These are phyloP conservation scores for Galeruca laticollis DNA, from an alignment of 2,888 invertebrate species.

Conservation along the genomic window DNA sequence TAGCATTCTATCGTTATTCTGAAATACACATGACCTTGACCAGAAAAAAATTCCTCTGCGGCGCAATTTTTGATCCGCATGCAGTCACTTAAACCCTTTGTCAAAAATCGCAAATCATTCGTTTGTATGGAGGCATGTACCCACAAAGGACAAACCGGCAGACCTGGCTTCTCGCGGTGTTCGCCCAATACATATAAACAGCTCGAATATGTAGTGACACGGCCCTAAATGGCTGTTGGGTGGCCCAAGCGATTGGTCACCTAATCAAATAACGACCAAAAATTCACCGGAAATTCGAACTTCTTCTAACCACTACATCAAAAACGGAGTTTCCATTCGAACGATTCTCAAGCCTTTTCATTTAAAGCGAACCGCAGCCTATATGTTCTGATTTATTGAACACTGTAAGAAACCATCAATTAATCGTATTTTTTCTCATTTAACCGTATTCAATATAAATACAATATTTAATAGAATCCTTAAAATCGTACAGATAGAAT, in stretches of 20 bases:
- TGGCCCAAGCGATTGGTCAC: conserved; percentile 25
- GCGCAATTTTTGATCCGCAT: too few species aligned
- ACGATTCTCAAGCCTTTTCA: conserved; percentile 11
- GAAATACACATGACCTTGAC: too few species aligned
- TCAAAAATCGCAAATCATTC: conserved; percentile 39
- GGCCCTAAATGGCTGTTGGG: conserved; percentile 34
- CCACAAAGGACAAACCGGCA: conserved; percentile 44
- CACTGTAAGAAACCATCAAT: background rate
- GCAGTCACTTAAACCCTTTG: conserved; percentile 46
- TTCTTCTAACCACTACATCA: background rate
- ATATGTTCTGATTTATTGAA: conserved; percentile 14
- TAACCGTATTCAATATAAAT: background rate
- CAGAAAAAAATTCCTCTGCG: too few species aligned
- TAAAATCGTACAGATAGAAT: conserved; percentile 19
- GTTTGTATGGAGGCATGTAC: conserved; percentile 43
- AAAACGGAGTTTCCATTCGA: conserved; percentile 1
- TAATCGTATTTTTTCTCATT: background rate
- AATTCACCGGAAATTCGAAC: conserved; percentile 15
- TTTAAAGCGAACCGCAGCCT: conserved; percentile 11
- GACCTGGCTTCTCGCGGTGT: conserved; percentile 43
- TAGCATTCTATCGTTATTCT: too few species aligned
- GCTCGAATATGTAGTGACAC: conserved; percentile 43
- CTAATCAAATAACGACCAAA: background rate
- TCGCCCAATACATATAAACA: conserved; percentile 28
- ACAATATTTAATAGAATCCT: background rate